These are phyloP conservation scores for Clunio marinus DNA, from an alignment of 2,888 invertebrate species.

Conservation along the genomic window DNA sequence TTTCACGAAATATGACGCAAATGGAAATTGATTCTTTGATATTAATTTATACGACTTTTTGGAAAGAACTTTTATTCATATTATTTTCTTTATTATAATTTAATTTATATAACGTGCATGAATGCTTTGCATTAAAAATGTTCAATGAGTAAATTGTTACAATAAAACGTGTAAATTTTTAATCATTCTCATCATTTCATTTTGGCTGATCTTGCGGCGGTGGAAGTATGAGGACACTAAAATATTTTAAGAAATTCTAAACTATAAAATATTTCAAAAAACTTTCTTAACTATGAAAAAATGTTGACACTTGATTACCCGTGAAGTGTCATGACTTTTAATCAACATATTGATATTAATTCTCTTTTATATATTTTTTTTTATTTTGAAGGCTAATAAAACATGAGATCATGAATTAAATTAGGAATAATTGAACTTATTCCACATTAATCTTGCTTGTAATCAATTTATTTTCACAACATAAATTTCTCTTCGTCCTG, in stretches of 20 bases:
- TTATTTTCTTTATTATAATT: too few species aligned
- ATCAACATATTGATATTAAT: neutral
- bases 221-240: neutral
- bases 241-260: neutral
- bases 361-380: too few species aligned
- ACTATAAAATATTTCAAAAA: constrained; percentile 8
- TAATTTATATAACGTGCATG: constrained; percentile 30
- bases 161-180: constrained; percentile 38
- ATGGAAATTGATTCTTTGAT: too few species aligned
- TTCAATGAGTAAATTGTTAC: constrained; percentile 31
- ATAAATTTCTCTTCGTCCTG: neutral
- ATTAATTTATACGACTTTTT: constrained; percentile 33
- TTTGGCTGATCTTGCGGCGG: neutral
- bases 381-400: too few species aligned
- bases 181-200: constrained; percentile 22
- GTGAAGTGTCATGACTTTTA: neutral
- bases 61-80: constrained; percentile 30
- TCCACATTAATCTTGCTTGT: too few species aligned
- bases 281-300: neutral
- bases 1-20: neutral
- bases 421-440: too few species aligned
- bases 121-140: constrained; percentile 28
- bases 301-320: neutral
- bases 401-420: too few species aligned
- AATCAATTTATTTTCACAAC: neutral